Evolutionary conservation across 30 jellyfish, hydroid and myxozoan species (phyloP).

Genomic region (Hydractinia symbiolongicarpus): DNA sequence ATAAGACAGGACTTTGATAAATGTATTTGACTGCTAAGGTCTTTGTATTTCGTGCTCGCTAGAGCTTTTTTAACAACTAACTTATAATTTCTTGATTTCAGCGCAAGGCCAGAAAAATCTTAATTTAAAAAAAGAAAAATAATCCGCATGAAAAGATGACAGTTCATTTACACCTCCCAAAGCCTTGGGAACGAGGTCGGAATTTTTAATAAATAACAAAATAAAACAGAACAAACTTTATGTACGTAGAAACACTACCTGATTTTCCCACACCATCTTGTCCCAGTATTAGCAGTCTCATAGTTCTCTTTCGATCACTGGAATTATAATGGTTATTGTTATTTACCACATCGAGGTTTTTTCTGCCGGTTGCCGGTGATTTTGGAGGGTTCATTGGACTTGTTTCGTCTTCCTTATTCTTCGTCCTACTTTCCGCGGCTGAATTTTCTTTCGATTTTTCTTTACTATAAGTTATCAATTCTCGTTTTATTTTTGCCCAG

Average conservation of each 20-base stretch:
- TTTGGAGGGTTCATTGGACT: slow-evolving; percentile 16
- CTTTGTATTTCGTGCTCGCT: too few relatives aligned
- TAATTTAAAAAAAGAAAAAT: too few relatives aligned
- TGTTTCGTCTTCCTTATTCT: background rate
- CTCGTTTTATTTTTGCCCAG: slow-evolving; percentile 19
- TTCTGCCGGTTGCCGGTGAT: slow-evolving; percentile 20
- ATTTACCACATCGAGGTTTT: background rate
- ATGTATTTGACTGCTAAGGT: too few relatives aligned
- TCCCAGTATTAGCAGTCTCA: slow-evolving; percentile 29
- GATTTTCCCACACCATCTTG: slow-evolving; percentile 48
- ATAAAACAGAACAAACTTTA: too few relatives aligned
- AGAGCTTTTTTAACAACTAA: too few relatives aligned
- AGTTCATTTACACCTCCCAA: too few relatives aligned
- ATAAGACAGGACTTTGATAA: too few relatives aligned
- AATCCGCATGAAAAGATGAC: too few relatives aligned
- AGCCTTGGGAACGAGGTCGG: too few relatives aligned
- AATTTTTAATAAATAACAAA: too few relatives aligned
- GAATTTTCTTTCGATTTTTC: background rate
- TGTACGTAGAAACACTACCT: slow-evolving; percentile 7
- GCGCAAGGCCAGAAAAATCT: too few relatives aligned
- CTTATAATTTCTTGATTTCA: too few relatives aligned
- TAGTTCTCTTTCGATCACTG: slow-evolving; percentile 9
- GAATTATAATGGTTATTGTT: background rate
- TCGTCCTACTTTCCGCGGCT: background rate
- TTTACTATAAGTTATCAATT: slow-evolving; percentile 1